phyloP scores from a whole-genome alignment of 2,113 vertebrate genomes.

The Edolisoma coerulescens region DNA sequence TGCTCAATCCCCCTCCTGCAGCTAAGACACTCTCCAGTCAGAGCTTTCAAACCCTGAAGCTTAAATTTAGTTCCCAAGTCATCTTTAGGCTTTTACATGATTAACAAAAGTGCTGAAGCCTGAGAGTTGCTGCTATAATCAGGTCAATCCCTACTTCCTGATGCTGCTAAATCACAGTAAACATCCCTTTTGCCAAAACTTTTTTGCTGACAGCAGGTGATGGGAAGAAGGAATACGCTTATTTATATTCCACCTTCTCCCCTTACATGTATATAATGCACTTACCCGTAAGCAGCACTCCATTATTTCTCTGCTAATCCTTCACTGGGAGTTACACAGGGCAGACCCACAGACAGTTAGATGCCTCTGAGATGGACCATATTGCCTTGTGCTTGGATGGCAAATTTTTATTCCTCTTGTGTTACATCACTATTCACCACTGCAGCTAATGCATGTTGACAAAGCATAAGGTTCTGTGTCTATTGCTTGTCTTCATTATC shows the following conservation, averaged over 20 bases:
- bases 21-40: neutral
- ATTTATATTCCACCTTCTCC: neutral
- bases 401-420: neutral
- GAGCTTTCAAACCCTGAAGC: neutral
- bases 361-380: neutral
- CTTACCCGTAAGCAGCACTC: neutral
- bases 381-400: neutral
- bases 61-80: neutral
- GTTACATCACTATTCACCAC: neutral
- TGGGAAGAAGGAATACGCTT: neutral
- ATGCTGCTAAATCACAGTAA: conserved; percentile 1
- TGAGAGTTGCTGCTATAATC: neutral
- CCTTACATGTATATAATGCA: neutral
- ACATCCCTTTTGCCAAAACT: neutral
- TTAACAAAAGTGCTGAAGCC: conserved; percentile 10
- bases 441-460: neutral
- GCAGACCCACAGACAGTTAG: neutral
- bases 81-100: neutral
- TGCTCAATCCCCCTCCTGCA: neutral
- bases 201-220: neutral
- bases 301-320: neutral
- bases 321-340: neutral
- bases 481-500: neutral
- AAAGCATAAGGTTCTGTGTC: neutral
- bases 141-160: neutral